These are phyloP conservation scores for Lamellibrachia luymesi DNA, from an alignment of 1,140 invertebrate genomes.

Conservation along the genomic window DNA sequence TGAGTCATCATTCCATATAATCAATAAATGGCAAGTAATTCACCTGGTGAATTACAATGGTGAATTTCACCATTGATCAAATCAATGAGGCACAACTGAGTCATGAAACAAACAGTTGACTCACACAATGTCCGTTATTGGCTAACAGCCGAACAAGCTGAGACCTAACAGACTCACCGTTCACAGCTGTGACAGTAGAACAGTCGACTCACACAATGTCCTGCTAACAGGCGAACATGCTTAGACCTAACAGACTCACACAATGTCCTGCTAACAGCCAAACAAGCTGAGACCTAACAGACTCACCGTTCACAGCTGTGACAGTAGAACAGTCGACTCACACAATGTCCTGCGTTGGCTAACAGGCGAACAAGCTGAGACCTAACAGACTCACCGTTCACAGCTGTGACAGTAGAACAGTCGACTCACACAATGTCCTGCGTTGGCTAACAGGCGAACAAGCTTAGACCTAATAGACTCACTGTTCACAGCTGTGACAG, in stretches of 20 bases:
- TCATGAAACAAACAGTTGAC: too few species aligned
- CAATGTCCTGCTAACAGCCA: too few species aligned
- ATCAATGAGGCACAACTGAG: too few species aligned
- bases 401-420: neutral
- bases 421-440: neutral
- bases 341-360: neutral
- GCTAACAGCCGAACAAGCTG: too few species aligned
- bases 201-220: neutral
- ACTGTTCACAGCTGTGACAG: neutral
- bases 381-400: neutral
- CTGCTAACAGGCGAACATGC: too few species aligned
- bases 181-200: neutral
- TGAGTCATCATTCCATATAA: too few species aligned
- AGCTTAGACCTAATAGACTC: conserved; percentile 61
- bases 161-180: neutral
- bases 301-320: neutral
- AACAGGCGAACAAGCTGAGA: neutral
- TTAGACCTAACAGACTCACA: too few species aligned
- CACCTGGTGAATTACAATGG: too few species aligned
- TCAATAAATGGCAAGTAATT: too few species aligned
- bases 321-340: neutral
- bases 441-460: neutral
- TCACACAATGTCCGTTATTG: too few species aligned
- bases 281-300: neutral
- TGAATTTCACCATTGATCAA: too few species aligned